A percentile compares a stretch with the other conserved stretches of the same genome.
These are phyloP conservation scores for Drosophila melanogaster DNA, from an alignment of 1,140 invertebrate species.

Conservation along the genomic window DNA sequence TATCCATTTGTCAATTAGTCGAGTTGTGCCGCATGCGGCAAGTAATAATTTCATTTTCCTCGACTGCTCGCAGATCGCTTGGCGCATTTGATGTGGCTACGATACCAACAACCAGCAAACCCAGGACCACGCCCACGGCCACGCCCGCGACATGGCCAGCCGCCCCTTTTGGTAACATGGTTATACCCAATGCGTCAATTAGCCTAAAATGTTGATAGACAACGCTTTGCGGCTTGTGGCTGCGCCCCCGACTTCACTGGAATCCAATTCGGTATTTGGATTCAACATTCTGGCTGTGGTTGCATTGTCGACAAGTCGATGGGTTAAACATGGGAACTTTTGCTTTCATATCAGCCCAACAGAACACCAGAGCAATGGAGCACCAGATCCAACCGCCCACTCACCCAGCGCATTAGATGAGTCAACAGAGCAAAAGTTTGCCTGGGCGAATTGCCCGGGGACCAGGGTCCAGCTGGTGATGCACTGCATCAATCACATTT, in stretches of 20 bases:
- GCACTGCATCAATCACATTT: slow-evolving; percentile 65
- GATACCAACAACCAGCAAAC: no score
- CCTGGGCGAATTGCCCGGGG: background rate
- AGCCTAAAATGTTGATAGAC: slow-evolving; percentile 61
- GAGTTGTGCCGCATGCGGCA: slow-evolving; percentile 20
- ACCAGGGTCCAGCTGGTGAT: background rate
- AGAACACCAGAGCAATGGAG: no score
- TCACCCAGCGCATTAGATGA: background rate
- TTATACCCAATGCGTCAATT: slow-evolving; percentile 39
- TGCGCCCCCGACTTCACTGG: slow-evolving; percentile 13
- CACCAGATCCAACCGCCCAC: background rate
- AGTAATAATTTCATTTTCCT: slow-evolving; percentile 46
- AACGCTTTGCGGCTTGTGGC: slow-evolving; percentile 39
- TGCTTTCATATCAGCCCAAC: slow-evolving; percentile 1
- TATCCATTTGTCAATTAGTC: slow-evolving; percentile 49
- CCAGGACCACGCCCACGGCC: background rate
- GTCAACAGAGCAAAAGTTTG: slow-evolving; percentile 22
- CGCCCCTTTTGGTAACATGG: background rate
- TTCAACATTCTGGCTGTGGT: slow-evolving; percentile 1
- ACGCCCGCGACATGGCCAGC: background rate
- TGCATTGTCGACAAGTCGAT: slow-evolving; percentile 8
- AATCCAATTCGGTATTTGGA: background rate
- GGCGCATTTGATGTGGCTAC: slow-evolving; percentile 29
- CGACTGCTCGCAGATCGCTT: slow-evolving; percentile 18
- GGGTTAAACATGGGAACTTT: background rate